Percentiles rank a stretch among this genome's conserved stretches.
These are phyloP conservation scores for Pseudochirops cupreus DNA, from an alignment of 2,797 vertebrate genomes.

Conservation along the genomic window DNA sequence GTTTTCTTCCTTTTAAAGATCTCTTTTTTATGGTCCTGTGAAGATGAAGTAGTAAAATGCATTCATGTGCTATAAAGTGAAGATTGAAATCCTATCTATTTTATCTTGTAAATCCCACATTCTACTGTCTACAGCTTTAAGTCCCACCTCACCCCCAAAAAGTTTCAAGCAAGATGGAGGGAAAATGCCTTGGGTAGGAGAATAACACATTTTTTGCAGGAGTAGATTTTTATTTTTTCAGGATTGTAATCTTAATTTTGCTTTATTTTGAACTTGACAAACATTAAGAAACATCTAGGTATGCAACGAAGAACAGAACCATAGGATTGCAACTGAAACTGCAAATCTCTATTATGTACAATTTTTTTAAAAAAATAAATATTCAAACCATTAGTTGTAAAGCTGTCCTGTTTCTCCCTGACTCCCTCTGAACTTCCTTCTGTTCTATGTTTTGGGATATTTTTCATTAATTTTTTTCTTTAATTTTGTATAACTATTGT, in stretches of 20 bases:
- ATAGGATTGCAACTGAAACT: too few relatives aligned
- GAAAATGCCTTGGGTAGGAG: neutral
- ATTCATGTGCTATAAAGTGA: neutral
- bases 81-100: neutral
- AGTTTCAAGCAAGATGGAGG: neutral
- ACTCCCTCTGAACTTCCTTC: too few relatives aligned
- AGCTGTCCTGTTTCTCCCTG: too few relatives aligned
- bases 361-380: too few relatives aligned
- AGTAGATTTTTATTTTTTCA: neutral
- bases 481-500: too few relatives aligned
- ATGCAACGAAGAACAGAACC: too few relatives aligned
- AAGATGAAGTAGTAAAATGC: constrained; percentile 17
- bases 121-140: neutral
- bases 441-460: too few relatives aligned
- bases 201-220: neutral
- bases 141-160: neutral
- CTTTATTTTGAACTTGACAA: too few relatives aligned
- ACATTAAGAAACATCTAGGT: too few relatives aligned
- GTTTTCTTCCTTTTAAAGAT: constrained; percentile 25
- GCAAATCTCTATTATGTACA: too few relatives aligned
- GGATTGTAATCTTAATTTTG: neutral
- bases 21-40: constrained; percentile 12
- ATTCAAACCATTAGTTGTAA: too few relatives aligned
- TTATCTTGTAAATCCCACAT: neutral
- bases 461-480: too few relatives aligned